Percentiles rank a stretch among this genome's conserved stretches.
phyloP scores from a whole-genome alignment of 2,888 invertebrate genomes.

The Eilema griseolum region DNA sequence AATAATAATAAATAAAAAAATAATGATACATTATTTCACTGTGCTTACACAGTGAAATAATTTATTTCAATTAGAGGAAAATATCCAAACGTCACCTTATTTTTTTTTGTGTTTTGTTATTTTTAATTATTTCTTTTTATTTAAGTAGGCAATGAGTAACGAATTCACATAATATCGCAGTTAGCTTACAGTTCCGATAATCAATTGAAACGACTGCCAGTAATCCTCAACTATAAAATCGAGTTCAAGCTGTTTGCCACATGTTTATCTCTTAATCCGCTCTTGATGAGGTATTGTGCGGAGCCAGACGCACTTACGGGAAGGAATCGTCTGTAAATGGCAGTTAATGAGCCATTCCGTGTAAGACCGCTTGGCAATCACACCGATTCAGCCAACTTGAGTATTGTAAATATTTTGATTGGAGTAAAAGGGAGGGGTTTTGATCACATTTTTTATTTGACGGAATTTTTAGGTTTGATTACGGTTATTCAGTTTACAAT shows the following conservation, averaged over 20 bases:
- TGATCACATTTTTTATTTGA: neutral
- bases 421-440: neutral
- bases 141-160: too few species aligned
- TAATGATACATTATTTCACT: too few species aligned
- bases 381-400: slow-evolving; percentile 33
- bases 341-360: slow-evolving; percentile 48
- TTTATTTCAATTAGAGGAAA: too few species aligned
- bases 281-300: slow-evolving; percentile 49
- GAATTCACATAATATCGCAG: too few species aligned
- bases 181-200: neutral
- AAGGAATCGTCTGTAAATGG: slow-evolving; percentile 41
- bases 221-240: slow-evolving; percentile 1
- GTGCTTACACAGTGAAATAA: too few species aligned
- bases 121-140: too few species aligned
- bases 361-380: slow-evolving; percentile 44
- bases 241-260: slow-evolving; percentile 17
- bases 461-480: neutral
- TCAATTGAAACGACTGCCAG: neutral
- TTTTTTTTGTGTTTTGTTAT: too few species aligned
- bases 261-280: slow-evolving; percentile 41
- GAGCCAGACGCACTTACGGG: slow-evolving; percentile 30
- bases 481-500: neutral
- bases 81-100: too few species aligned
- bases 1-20: too few species aligned
- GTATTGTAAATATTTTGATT: neutral